Conservation (phyloP, 2,113 vertebrate genomes). For the Sorex araneus region DNA sequence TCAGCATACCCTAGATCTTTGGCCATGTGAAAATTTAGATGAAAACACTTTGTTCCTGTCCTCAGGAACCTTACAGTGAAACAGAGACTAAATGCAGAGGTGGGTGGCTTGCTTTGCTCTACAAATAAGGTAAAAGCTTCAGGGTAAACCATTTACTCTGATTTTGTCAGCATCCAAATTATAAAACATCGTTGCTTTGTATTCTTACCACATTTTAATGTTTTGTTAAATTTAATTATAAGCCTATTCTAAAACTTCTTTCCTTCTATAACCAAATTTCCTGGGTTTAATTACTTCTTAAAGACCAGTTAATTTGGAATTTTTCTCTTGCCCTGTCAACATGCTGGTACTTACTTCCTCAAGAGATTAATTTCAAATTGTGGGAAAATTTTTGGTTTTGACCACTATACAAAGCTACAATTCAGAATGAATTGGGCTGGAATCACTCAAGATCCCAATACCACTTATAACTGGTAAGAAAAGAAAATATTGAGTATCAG, state of each 20-base stretch:
- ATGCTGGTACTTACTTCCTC: conserved; percentile 35
- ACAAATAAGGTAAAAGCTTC: no score
- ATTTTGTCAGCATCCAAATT: conserved; percentile 40
- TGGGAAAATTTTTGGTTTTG: conserved; percentile 62
- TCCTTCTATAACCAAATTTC: conserved; percentile 64
- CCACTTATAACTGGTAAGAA: conserved; percentile 1
- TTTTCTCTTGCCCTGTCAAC: conserved; percentile 48
- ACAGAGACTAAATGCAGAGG: neutral
- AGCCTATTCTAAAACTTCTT: conserved; percentile 59
- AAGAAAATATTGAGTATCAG: conserved; percentile 57
- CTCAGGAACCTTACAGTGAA: neutral
- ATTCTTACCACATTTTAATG: conserved; percentile 44
- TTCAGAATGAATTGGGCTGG: conserved; percentile 56
- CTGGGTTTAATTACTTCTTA: conserved; percentile 74
- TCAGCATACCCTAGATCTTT: neutral
- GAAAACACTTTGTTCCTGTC: neutral
- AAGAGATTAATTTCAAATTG: conserved; percentile 71
- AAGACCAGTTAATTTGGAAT: conserved; percentile 65
- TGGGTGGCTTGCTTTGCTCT: neutral
- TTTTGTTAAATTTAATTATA: conserved; percentile 68
- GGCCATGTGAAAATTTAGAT: neutral
- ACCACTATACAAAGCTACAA: conserved; percentile 47
- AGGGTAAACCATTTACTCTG: conserved; percentile 36
- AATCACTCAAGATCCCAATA: conserved; percentile 53
- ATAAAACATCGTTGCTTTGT: conserved; percentile 32